Evolutionary conservation across 1,140 invertebrate species (phyloP).

Genomic region (Polyergus mexicanus): DNA sequence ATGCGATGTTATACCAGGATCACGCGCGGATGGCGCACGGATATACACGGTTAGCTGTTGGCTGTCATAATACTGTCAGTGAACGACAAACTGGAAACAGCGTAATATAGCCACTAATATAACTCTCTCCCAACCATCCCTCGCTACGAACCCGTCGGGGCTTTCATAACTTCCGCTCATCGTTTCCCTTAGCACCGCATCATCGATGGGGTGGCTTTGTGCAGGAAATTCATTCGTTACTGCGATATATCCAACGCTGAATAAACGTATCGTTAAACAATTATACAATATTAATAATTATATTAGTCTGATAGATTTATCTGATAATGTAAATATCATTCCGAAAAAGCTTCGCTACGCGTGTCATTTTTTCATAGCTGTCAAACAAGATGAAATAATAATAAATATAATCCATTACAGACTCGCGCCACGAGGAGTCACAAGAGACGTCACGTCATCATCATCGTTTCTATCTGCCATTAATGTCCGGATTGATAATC

Average conservation of each 20-base stretch:
- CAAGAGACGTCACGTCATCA: conserved; percentile 12
- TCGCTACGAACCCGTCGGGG: conserved; percentile 59
- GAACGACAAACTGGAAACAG: conserved; percentile 64
- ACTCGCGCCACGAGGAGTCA: neutral
- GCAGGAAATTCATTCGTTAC: conserved; percentile 40
- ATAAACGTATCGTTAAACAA: conserved; percentile 4
- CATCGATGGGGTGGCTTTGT: conserved; percentile 42
- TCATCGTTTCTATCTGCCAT: conserved; percentile 13
- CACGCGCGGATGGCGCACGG: conserved; percentile 14
- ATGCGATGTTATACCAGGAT: conserved; percentile 11
- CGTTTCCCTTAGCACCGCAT: conserved; percentile 40
- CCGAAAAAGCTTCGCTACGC: neutral
- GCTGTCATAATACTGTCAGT: conserved; percentile 21
- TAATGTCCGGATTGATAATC: conserved; percentile 49
- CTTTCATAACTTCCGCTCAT: conserved; percentile 75
- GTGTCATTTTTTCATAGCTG: neutral
- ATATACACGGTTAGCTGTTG: conserved; percentile 28
- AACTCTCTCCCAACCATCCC: conserved; percentile 31
- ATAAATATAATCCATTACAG: neutral
- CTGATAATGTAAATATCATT: too few species aligned
- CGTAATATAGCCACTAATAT: conserved; percentile 74
- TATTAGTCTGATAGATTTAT: too few species aligned
- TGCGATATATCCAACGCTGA: conserved; percentile 5
- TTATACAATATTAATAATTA: neutral
- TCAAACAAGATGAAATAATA: neutral